Conservation (phyloP, 2,797 vertebrate genomes). For the Rhinophrynus dorsalis region DNA sequence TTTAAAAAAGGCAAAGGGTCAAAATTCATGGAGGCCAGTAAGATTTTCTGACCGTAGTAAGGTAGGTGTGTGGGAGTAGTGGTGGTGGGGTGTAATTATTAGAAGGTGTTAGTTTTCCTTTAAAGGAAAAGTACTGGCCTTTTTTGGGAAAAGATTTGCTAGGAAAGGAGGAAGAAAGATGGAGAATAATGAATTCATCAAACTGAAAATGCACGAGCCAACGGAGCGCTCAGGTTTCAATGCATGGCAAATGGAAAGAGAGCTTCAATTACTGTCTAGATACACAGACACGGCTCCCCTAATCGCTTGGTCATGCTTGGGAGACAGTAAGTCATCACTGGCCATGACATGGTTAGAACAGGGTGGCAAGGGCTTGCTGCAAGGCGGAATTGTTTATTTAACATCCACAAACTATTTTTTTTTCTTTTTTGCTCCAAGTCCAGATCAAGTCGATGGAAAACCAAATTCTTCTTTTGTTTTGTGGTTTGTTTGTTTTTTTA, state of each 20-base stretch:
- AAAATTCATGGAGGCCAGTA: too few species aligned
- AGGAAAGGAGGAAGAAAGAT: conserved; percentile 50
- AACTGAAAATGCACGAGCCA: conserved; percentile 73
- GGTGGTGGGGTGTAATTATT: too few species aligned
- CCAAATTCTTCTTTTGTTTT: rapidly evolving
- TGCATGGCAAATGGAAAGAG: conserved; percentile 73
- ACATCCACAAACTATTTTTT: conserved; percentile 52
- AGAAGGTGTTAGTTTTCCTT: too few species aligned
- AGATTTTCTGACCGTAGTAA: too few species aligned
- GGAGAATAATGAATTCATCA: conserved; percentile 76
- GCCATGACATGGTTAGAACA: conserved; percentile 70
- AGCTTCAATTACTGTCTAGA: conserved; percentile 69
- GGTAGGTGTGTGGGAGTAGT: too few species aligned
- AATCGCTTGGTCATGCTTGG: conserved; percentile 77
- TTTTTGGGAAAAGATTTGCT: conserved; percentile 54
- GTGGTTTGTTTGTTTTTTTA: too few species aligned
- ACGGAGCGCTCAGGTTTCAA: conserved; percentile 72
- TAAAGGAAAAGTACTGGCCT: conserved; percentile 54
- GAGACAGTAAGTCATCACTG: conserved; percentile 70
- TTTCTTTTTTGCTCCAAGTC: conserved; percentile 26
- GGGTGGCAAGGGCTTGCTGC: conserved; percentile 65
- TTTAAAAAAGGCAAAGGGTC: too few species aligned
- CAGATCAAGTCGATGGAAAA: conserved; percentile 40
- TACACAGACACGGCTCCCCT: conserved; percentile 64
- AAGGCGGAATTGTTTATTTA: conserved; percentile 74